A percentile compares a stretch with the other conserved stretches of the same genome.
These are phyloP conservation scores for Microctonus hyperodae DNA, from an alignment of 2,888 invertebrate genomes.

Conservation along the genomic window DNA sequence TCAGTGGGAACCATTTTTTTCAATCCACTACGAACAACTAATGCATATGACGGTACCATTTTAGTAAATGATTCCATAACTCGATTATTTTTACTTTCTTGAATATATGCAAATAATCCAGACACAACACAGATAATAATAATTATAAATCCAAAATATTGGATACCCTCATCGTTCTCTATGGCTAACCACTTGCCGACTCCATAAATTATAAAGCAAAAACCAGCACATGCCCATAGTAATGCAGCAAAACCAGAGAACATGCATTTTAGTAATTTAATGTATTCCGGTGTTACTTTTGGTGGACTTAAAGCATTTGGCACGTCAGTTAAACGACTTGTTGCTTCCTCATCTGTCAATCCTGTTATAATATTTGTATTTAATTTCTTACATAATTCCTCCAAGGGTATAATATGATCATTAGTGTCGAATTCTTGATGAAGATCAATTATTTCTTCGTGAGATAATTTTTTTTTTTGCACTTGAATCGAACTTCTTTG, in stretches of 20 bases:
- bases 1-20: constrained; percentile 69
- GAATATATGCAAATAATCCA: constrained; percentile 76
- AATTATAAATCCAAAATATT: constrained; percentile 68
- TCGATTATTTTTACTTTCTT: constrained; percentile 76
- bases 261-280: constrained; percentile 70
- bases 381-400: constrained; percentile 49
- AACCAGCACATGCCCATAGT: constrained; percentile 78
- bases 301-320: constrained; percentile 79
- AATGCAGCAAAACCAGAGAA: constrained; percentile 80
- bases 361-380: constrained; percentile 63
- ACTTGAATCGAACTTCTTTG: constrained; percentile 34
- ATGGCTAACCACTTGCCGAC: constrained; percentile 63
- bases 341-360: constrained; percentile 69
- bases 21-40: constrained; percentile 73
- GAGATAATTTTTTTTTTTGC: constrained; percentile 48
- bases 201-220: constrained; percentile 73
- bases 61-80: constrained; percentile 88
- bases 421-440: constrained; percentile 56
- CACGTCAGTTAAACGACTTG: constrained; percentile 69
- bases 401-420: constrained; percentile 54
- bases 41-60: constrained; percentile 77
- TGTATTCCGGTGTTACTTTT: constrained; percentile 74
- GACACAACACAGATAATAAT: constrained; percentile 65
- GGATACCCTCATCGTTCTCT: constrained; percentile 67
- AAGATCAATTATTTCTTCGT: constrained; percentile 51